A percentile compares a stretch with the other conserved stretches of the same genome.
phyloP scores from a whole-genome alignment of 2,797 vertebrate genomes.

The Danio tinwini region DNA sequence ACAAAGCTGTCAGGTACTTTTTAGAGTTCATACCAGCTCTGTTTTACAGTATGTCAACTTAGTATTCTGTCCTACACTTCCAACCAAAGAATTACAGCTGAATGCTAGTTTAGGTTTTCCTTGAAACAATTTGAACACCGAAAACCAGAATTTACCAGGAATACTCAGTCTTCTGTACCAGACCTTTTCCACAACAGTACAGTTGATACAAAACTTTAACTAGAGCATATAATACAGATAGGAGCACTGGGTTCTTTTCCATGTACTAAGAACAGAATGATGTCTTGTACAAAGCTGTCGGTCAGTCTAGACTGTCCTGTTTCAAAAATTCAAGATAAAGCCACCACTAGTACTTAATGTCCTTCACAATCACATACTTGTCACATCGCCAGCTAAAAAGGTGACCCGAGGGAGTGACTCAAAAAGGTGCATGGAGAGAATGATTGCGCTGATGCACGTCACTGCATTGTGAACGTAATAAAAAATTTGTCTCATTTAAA shows the following conservation, averaged over 20 bases:
- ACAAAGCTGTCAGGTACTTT: neutral
- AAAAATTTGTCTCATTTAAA: too few relatives aligned
- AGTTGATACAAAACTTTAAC: neutral
- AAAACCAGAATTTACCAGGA: neutral
- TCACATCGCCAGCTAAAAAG: slow-evolving; percentile 36
- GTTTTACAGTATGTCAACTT: slow-evolving; percentile 27
- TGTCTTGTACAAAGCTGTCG: neutral
- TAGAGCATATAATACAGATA: neutral
- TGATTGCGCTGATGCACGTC: too few relatives aligned
- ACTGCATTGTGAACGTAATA: too few relatives aligned
- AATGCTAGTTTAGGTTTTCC: neutral
- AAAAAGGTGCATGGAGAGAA: slow-evolving; percentile 6
- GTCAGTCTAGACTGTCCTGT: neutral
- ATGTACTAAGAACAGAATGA: neutral
- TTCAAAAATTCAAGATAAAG: neutral
- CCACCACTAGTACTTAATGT: neutral
- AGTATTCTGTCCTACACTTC: slow-evolving; percentile 1
- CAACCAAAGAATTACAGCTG: neutral
- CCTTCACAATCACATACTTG: slow-evolving; percentile 38
- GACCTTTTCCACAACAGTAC: neutral
- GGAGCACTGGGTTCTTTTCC: neutral
- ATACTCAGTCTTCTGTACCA: neutral
- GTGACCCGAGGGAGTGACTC: slow-evolving; percentile 12
- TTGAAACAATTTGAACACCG: neutral
- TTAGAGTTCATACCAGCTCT: neutral